A percentile compares a stretch with the other conserved stretches of the same genome.
These are phyloP conservation scores for Poecilia picta DNA, from an alignment of 2,797 vertebrate genomes.

Conservation along the genomic window DNA sequence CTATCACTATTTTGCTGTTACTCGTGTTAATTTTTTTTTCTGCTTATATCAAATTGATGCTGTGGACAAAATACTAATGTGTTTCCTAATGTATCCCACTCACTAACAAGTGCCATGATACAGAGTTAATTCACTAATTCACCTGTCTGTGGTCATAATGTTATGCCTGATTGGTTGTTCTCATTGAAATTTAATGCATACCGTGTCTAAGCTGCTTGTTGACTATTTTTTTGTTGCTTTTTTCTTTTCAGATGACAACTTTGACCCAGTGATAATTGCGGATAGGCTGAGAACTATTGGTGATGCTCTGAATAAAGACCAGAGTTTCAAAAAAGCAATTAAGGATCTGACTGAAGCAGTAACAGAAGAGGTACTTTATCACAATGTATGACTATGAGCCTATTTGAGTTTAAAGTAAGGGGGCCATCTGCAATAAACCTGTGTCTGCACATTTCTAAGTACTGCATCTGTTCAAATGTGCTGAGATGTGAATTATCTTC, in stretches of 20 bases:
- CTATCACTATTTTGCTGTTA: not conserved
- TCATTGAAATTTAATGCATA: not conserved
- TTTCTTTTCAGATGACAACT: slow-evolving; percentile 23
- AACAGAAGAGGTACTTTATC: slow-evolving; percentile 44
- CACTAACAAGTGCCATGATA: not conserved
- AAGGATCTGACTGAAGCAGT: slow-evolving; percentile 13
- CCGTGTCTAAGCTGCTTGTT: not conserved
- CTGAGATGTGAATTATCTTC: not conserved
- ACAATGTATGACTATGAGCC: not conserved
- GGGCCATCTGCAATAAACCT: not conserved
- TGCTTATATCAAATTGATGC: not conserved
- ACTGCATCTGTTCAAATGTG: not conserved
- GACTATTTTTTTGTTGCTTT: not conserved
- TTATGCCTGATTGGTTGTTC: not conserved
- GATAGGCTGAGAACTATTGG: slow-evolving; percentile 52
- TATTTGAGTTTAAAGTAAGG: not conserved
- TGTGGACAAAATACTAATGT: not conserved
- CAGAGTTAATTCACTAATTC: not conserved
- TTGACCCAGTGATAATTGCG: slow-evolving; percentile 57
- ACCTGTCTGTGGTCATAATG: not conserved
- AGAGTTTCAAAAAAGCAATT: not conserved
- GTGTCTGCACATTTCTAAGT: not conserved
- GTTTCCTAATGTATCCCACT: not conserved
- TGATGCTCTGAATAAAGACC: slow-evolving; percentile 34
- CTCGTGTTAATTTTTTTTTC: not conserved